These are phyloP conservation scores for Drosophila kohkoa DNA, from an alignment of 1,140 invertebrate genomes.

Conservation along the genomic window DNA sequence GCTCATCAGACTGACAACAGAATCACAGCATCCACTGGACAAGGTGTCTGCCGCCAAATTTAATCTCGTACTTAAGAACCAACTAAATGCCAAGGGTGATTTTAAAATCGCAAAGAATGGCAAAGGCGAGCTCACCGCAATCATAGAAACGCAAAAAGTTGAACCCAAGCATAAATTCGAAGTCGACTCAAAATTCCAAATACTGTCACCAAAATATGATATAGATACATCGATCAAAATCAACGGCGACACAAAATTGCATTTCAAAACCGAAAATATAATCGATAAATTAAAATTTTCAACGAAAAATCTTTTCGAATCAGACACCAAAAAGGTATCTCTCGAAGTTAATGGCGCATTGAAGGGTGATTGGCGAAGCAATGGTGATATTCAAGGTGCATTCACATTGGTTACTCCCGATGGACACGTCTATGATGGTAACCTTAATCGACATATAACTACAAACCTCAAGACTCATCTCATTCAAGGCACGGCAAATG, in stretches of 20 bases:
- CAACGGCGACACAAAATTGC: slow-evolving; percentile 89
- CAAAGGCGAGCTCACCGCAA: slow-evolving; percentile 86
- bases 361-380: slow-evolving; percentile 85
- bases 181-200: slow-evolving; percentile 86
- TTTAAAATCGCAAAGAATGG: slow-evolving; percentile 86
- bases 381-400: slow-evolving; percentile 83
- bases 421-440: slow-evolving; percentile 71
- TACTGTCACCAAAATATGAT: slow-evolving; percentile 86
- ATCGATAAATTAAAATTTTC: slow-evolving; percentile 86
- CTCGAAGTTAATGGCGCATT: slow-evolving; percentile 85
- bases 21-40: slow-evolving; percentile 73
- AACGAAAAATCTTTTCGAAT: slow-evolving; percentile 86
- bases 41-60: slow-evolving; percentile 85
- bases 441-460: slow-evolving; percentile 74
- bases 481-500: slow-evolving; percentile 68
- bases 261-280: slow-evolving; percentile 86
- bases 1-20: slow-evolving; percentile 52
- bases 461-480: slow-evolving; percentile 71
- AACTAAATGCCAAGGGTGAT: slow-evolving; percentile 86
- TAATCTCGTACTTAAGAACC: slow-evolving; percentile 86
- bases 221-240: slow-evolving; percentile 87
- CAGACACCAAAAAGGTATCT: slow-evolving; percentile 85
- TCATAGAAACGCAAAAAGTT: slow-evolving; percentile 85
- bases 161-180: slow-evolving; percentile 88
- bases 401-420: slow-evolving; percentile 70